These are phyloP conservation scores for Notodonta dromedarius DNA, from an alignment of 2,888 invertebrate genomes.

Conservation along the genomic window DNA sequence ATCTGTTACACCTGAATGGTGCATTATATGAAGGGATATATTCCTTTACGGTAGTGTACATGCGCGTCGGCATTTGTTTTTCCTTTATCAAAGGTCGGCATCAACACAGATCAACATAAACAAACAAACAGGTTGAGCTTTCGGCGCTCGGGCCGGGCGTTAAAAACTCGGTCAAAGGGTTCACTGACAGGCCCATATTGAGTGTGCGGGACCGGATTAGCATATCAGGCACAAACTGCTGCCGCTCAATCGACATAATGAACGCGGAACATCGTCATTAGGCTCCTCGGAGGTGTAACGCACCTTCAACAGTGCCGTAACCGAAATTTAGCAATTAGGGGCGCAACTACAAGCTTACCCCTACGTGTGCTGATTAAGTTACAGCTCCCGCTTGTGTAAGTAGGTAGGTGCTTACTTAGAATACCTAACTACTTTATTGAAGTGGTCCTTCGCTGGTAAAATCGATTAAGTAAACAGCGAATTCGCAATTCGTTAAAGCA, in stretches of 20 bases:
- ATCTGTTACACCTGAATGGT: background rate
- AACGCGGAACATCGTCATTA: slow-evolving; percentile 76
- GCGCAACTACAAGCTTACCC: slow-evolving; percentile 50
- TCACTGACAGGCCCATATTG: slow-evolving; percentile 72
- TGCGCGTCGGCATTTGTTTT: slow-evolving; percentile 19
- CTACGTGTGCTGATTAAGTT: slow-evolving; percentile 57
- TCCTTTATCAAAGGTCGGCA: background rate
- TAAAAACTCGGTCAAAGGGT: slow-evolving; percentile 68
- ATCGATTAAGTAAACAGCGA: background rate
- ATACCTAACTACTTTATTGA: slow-evolving; percentile 20
- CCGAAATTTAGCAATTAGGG: slow-evolving; percentile 69
- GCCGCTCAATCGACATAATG: slow-evolving; percentile 70
- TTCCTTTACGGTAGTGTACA: background rate
- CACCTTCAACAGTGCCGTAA: slow-evolving; percentile 48
- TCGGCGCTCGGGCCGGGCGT: slow-evolving; percentile 51
- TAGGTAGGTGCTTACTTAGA: slow-evolving; percentile 26
- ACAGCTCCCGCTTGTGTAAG: slow-evolving; percentile 41
- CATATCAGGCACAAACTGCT: slow-evolving; percentile 79
- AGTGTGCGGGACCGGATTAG: slow-evolving; percentile 75
- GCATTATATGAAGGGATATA: background rate
- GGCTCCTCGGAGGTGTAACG: slow-evolving; percentile 64
- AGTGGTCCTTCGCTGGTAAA: slow-evolving; percentile 20
- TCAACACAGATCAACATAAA: slow-evolving; percentile 56
- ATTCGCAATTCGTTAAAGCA: background rate
- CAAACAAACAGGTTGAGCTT: slow-evolving; percentile 63